These are phyloP conservation scores for Eutolmus rufibarbis DNA, from an alignment of 2,888 invertebrate genomes.

Conservation along the genomic window DNA sequence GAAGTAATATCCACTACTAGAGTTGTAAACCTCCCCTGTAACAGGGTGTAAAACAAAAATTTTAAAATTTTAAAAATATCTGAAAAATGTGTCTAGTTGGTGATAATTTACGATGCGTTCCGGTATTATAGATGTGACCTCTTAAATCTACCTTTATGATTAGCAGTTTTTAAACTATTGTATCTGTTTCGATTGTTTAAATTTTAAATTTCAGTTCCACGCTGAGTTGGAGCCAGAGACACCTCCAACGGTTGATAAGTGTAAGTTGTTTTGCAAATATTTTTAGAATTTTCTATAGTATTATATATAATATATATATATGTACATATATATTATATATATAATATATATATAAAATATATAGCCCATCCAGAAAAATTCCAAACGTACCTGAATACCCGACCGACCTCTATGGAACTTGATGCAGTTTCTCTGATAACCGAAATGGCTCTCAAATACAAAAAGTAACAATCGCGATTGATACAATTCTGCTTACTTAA, in stretches of 20 bases:
- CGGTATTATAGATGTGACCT: no score
- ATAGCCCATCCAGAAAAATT: conserved; percentile 67
- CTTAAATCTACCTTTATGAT: background rate
- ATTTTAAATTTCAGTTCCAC: conserved; percentile 67
- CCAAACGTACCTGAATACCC: conserved; percentile 67
- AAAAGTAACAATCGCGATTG: conserved; percentile 53
- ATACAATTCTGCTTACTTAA: background rate
- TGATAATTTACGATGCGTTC: no score
- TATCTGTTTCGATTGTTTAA: background rate
- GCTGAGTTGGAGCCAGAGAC: conserved; percentile 68
- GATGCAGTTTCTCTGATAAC: conserved; percentile 68
- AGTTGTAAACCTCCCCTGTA: no score
- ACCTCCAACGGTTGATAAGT: conserved; percentile 40
- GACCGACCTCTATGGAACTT: conserved; percentile 70
- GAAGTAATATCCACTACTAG: no score
- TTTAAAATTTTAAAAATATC: no score
- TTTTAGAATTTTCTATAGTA: background rate
- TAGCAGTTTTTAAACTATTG: no score
- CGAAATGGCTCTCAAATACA: conserved; percentile 65
- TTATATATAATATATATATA: no score
- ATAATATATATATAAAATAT: no score
- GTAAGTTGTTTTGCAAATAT: background rate
- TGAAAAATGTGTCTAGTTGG: no score
- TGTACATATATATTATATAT: no score
- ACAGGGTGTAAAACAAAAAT: no score